Percentiles rank a stretch among this genome's conserved stretches.
Evolutionary conservation across 2,797 vertebrate species (phyloP).

Genomic region (Acestrorhynchus altus): DNA sequence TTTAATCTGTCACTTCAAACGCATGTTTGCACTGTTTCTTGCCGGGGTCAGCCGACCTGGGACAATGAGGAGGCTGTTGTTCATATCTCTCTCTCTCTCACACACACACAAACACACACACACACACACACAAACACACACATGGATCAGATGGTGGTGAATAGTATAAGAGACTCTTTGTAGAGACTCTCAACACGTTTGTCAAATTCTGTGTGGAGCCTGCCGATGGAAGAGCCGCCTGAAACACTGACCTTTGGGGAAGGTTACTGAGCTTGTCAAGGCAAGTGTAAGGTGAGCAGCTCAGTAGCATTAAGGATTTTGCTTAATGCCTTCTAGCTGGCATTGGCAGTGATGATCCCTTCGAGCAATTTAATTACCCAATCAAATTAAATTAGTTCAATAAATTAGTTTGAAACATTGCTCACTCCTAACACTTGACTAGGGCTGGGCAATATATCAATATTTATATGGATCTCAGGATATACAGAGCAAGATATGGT

Average conservation of each 20-base stretch:
- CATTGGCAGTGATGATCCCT: no score
- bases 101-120: slow-evolving; percentile 26
- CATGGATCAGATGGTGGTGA: slow-evolving; percentile 39
- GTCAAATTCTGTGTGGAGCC: slow-evolving; percentile 34
- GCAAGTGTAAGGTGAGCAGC: neutral
- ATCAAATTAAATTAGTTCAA: neutral
- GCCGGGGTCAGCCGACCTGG: slow-evolving; percentile 13
- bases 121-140: neutral
- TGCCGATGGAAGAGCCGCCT: slow-evolving; percentile 1
- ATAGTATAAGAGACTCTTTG: slow-evolving; percentile 51
- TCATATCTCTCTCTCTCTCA: no score
- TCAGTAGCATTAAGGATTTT: neutral
- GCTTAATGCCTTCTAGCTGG: no score
- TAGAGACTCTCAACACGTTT: slow-evolving; percentile 51
- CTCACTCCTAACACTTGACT: no score
- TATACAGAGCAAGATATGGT: no score
- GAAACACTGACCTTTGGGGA: slow-evolving; percentile 29
- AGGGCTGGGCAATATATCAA: no score
- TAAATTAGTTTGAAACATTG: no score
- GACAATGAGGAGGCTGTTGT: slow-evolving; percentile 55
- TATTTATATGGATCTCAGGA: no score
- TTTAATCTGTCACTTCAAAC: slow-evolving; percentile 59
- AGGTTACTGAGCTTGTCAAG: slow-evolving; percentile 19
- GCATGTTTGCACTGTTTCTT: slow-evolving; percentile 47
- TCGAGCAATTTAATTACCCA: no score